Base-by-base conservation (phyloP, 2,888 invertebrate genomes). In the Perdita meconis region DNA sequence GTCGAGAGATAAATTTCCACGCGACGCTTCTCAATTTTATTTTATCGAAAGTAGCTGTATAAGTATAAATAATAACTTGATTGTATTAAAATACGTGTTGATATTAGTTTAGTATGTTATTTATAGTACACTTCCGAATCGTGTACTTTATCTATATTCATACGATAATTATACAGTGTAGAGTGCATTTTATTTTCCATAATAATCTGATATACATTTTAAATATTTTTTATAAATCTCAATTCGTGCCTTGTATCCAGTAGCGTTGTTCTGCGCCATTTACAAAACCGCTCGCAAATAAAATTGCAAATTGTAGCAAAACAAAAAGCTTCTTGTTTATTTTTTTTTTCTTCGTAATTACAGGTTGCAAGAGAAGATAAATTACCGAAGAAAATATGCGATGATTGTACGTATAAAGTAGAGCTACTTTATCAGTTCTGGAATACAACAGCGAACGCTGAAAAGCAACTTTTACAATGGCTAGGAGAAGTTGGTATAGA, bases 361-460 rank as follows among this genome's bases (percentile, higher is more conserved):
- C 93, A 96, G 96, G 94, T 96, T 78, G 93, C 94, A 77, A 94
- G 93, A 89, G 95, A 95, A 85, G 96, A 96, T 91, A 94, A 93
- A 88, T 93, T 96, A 87, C 96, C 96, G 64, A 95, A 96, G 92
- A 95, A 94, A 91, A 95, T 96, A 86, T 96, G 96, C 90, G 95
- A 95, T 91, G 94, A 94, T 82, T 96, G 96, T 91, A 94, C 95
- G 91, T 95, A 94, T 90, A 95, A 95, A 93, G 94, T 96, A 89
- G 95, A 96, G 88, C 94, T 95, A 91, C 93, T 95, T 86, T 96
- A 96, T 91, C 94, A 95, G 91, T 96, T 96, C 92, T 95, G 95
- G 93, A 96, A 95, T 88, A 95, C 95, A 86, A 94, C 95, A 61
- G 94, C 94, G 10, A 95, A 94, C 91, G 94, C 95, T 44, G 95